Conservation (phyloP, 2,113 vertebrate species). For the Phylloscopus trochiloides region DNA sequence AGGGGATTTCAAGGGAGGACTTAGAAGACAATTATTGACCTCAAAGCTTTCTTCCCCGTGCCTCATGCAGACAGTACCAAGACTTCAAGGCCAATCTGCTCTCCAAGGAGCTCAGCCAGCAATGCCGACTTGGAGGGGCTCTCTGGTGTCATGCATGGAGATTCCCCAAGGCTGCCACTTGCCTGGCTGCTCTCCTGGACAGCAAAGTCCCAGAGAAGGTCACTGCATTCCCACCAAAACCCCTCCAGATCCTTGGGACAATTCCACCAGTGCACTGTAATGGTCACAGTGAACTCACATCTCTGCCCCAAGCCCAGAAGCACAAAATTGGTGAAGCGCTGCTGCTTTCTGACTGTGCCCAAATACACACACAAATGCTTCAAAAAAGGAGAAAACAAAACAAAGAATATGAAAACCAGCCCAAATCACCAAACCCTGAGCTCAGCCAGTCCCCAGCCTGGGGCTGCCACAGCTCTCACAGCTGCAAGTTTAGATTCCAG, state of each 20-base stretch:
- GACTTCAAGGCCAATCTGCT: background rate
- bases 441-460: background rate
- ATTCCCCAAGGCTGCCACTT: background rate
- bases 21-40: background rate
- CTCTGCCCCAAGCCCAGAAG: background rate
- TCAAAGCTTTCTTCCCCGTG: background rate
- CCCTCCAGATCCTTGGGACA: background rate
- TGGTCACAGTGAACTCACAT: fast-evolving
- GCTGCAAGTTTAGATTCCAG: slow-evolving; percentile 51
- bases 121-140: background rate
- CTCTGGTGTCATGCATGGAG: background rate
- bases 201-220: background rate
- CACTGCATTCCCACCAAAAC: background rate
- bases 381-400: background rate
- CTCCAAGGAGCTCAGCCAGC: background rate
- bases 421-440: background rate
- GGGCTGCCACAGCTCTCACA: slow-evolving; percentile 54
- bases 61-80: background rate
- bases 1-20: background rate
- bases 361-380: background rate
- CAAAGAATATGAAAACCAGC: background rate
- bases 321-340: background rate
- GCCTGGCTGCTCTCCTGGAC: background rate
- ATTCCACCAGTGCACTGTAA: background rate
- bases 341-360: background rate